A percentile compares a stretch with the other conserved stretches of the same genome.
Evolutionary conservation across 1,140 invertebrate species (phyloP).

Genomic region (Platorchestia sp.): DNA sequence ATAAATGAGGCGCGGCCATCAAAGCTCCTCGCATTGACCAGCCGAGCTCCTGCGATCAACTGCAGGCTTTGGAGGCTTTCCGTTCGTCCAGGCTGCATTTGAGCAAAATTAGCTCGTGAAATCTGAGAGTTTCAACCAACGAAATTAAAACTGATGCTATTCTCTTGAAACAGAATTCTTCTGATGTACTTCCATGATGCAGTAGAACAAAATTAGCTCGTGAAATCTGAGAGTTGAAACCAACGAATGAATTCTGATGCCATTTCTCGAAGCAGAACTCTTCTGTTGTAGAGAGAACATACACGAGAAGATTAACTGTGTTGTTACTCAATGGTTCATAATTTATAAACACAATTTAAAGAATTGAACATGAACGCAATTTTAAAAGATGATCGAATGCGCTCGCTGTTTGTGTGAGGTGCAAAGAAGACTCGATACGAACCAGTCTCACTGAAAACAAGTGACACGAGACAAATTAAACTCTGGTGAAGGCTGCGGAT

Average conservation of each 20-base stretch:
- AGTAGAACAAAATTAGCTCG: background rate
- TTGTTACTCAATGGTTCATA: too few relatives aligned
- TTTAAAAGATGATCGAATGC: background rate
- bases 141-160: background rate
- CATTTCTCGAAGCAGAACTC: background rate
- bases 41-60: background rate
- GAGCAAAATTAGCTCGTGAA: background rate
- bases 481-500: background rate
- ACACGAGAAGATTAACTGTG: too few relatives aligned
- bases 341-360: too few relatives aligned
- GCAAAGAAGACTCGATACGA: background rate
- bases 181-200: background rate
- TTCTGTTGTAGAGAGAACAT: too few relatives aligned
- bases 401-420: background rate
- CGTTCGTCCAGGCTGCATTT: background rate
- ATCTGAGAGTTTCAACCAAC: background rate
- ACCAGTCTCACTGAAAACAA: background rate
- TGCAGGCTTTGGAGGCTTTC: background rate
- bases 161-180: background rate
- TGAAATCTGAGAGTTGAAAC: background rate
- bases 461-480: background rate
- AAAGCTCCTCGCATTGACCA: background rate
- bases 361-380: background rate
- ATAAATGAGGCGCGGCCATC: background rate
- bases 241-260: background rate